Conservation (phyloP, 1,140 invertebrate species). For the Ephestia elutella region DNA sequence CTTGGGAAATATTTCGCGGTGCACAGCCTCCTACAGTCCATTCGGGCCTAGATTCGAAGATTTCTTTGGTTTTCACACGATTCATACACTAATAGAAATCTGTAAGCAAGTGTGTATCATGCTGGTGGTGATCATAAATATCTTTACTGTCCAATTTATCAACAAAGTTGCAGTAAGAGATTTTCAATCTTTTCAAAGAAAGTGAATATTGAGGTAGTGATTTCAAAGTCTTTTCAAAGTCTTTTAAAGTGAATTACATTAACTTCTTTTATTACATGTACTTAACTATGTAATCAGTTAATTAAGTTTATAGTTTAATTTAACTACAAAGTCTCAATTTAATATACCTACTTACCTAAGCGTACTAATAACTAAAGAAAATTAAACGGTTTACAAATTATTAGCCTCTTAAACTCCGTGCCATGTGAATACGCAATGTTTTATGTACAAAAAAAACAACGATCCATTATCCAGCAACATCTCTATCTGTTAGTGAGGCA, state of each 20-base stretch:
- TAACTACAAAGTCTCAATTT: too few species aligned
- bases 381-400: too few species aligned
- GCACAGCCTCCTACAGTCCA: constrained; percentile 48
- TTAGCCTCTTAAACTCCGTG: not conserved
- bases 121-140: not conserved
- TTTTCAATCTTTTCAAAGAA: too few species aligned
- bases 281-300: too few species aligned
- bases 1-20: constrained; percentile 67
- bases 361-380: too few species aligned
- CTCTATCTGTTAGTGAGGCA: constrained; percentile 8
- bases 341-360: too few species aligned
- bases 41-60: constrained; percentile 53
- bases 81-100: constrained; percentile 44
- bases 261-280: too few species aligned
- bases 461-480: not conserved
- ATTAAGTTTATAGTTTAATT: too few species aligned
- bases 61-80: constrained; percentile 68
- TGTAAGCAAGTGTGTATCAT: not conserved
- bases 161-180: too few species aligned
- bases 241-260: too few species aligned
- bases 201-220: too few species aligned
- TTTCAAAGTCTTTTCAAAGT: too few species aligned
- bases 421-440: not conserved
- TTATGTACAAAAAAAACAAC: constrained; percentile 19
- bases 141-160: not conserved